These are phyloP conservation scores for Champsocephalus gunnari DNA, from an alignment of 2,797 vertebrate species.

Conservation along the genomic window DNA sequence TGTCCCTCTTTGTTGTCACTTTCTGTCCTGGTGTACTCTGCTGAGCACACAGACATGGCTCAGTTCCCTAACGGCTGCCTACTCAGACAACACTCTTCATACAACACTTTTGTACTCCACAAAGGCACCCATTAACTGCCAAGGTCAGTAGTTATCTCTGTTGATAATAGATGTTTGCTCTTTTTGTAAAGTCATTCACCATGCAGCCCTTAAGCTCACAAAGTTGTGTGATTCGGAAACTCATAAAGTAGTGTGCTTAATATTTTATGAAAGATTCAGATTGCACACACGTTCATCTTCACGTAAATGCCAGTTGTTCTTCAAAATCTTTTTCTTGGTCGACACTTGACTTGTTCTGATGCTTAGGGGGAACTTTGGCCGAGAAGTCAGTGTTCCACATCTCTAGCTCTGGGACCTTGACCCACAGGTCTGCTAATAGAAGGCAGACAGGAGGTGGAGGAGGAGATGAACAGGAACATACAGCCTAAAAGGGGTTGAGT, in stretches of 20 bases:
- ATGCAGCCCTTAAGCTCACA: constrained; percentile 38
- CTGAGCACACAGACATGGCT: constrained; percentile 68
- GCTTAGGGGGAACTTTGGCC: constrained; percentile 59
- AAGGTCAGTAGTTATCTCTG: constrained; percentile 58
- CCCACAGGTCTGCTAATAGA: constrained; percentile 66
- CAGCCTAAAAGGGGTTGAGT: constrained; percentile 74
- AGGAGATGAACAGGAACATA: constrained; percentile 67
- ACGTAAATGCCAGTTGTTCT: constrained; percentile 28
- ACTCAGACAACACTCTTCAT: constrained; percentile 58
- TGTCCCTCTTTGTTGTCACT: constrained; percentile 69
- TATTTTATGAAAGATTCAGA: constrained; percentile 38
- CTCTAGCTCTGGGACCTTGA: constrained; percentile 74
- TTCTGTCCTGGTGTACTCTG: constrained; percentile 69
- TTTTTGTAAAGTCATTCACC: constrained; percentile 54
- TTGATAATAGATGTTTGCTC: constrained; percentile 58
- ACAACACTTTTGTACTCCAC: constrained; percentile 42
- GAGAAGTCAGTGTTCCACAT: constrained; percentile 75
- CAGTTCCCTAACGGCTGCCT: constrained; percentile 63
- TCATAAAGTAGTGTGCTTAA: constrained; percentile 35
- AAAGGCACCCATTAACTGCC: constrained; percentile 56
- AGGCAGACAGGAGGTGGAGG: constrained; percentile 39
- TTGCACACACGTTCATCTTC: constrained; percentile 4
- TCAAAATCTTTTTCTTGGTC: constrained; percentile 56
- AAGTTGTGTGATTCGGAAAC: constrained; percentile 34
- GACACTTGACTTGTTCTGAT: constrained; percentile 61